Base-by-base conservation (phyloP, 1,140 invertebrate species). In the Meloidogyne floridensis region DNA sequence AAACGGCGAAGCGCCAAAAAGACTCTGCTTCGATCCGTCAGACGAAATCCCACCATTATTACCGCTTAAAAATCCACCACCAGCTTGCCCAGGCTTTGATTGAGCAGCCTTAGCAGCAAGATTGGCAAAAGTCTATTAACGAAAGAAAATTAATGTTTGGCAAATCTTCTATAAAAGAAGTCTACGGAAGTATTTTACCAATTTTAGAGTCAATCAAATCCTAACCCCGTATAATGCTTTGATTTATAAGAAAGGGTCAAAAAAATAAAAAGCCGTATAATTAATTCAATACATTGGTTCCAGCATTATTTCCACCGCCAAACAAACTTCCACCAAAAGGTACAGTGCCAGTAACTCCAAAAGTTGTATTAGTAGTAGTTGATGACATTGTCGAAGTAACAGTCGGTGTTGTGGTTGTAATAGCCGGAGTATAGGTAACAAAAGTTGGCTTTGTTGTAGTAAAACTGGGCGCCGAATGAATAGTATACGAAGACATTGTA, bases 21-120 rank as follows among this genome's bases (percentile, higher is more conserved):
- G 76, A 13, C 47, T n/a, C 3, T 43, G 75, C 70, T 56, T 56
- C 13, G 15, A n/a, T 18, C 42, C 71, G 2, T 47, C 76, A 8
- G 20, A 11, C 0, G 53, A 9, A 54, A 10, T 54, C 10, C 53
- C 53, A 3, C 53, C 53, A 54, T 4, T 47, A 8, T 56, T 70
- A 65, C 76, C 32, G 18, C 20, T 20, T 70, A 78, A 78, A 43
- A 78, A 78, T 42, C 59, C 76, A 9, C 59, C 59, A 20, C 76
- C 76, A 69, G 75, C n/a, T 13, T 77, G 54, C 3, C 54, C 75
- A 9, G 75, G 54, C 75, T 77, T 20, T 65, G 32, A 20, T n/a
- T 77, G 54, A 32, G 13, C 13, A 65, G 53, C 75, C 13, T 81
- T 81, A 18, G 51, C 74, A 7, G 80, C 80, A 42, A 81, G 47